Percentiles rank a stretch among this genome's conserved stretches.
Conservation (phyloP, 1,140 invertebrate genomes). For the Rhopalosiphum maidis region DNA sequence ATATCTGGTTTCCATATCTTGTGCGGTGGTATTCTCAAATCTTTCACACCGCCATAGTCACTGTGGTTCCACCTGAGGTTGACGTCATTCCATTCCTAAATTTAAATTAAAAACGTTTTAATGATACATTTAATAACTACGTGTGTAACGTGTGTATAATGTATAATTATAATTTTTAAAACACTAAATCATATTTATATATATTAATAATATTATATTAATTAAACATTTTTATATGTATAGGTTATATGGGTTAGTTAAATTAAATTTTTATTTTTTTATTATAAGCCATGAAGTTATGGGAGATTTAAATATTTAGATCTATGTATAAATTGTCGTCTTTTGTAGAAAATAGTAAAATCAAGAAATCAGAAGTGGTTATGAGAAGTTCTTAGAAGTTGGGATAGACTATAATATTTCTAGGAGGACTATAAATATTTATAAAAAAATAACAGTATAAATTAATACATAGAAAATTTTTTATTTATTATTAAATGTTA, state of each 20-base stretch:
- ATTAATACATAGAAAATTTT: background rate
- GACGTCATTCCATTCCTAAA: constrained; percentile 97
- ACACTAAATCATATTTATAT: background rate
- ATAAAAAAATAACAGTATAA: background rate
- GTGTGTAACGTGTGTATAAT: background rate
- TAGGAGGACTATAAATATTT: background rate
- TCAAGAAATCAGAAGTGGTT: background rate
- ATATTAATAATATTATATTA: background rate
- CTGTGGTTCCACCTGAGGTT: constrained; percentile 96
- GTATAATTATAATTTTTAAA: background rate
- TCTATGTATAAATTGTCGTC: background rate
- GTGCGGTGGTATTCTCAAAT: constrained; percentile 93
- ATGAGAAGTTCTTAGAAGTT: background rate
- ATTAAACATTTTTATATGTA: background rate
- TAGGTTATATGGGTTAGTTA: background rate
- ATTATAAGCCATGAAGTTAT: background rate
- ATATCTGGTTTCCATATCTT: constrained; percentile 99
- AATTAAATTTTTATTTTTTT: no score
- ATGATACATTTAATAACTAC: background rate
- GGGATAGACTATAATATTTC: background rate
- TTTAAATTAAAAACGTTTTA: constrained; percentile 27
- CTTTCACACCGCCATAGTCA: constrained; percentile 95
- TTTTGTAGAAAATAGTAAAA: no score
- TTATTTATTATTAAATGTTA: no score
- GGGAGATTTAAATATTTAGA: background rate